Evolutionary conservation across 2,888 invertebrate species (phyloP), one percentile per base, ranked within the genome.

Genomic region (Cloeon dipterum): DNA sequence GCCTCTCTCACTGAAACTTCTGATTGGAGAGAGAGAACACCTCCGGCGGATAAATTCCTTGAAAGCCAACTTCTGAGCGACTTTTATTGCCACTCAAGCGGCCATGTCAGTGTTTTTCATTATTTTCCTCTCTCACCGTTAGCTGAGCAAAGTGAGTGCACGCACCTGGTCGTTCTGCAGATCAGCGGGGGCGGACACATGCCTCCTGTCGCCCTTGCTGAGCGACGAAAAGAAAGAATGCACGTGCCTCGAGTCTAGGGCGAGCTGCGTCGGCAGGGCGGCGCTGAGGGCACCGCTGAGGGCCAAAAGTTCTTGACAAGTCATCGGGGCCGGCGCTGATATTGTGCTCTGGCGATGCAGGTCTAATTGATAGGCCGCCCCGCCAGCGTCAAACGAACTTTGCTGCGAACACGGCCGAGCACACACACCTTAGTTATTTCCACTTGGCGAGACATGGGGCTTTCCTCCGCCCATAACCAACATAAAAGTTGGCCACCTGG

Each of bases 271-370:
- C 3, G 88, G 86, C 42, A 88, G 58, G 1, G 88, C 85, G 1
- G 89, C 89, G 42, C 86, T 85, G 38, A 91, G 68, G 1, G 88
- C 88, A 8, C 91, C 89, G 35, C 82, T 81, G 37, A 91, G 64
- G n/a, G 89, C 89, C 40, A 91, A 62, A 20, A 91, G 63, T 57
- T 88, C 86, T 56, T 86, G 86, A 54, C 88, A 89, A 1, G 81
- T 81, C 68, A 82, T 73, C 7, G 68, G 64, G 5, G 44, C 46
- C n/a, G 44, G 41, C 14, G 39, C 21, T 19, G 42, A 39, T 5
- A 29, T 29, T n/a, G 29, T 29, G 29, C 29, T 29, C 29, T 29
- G 29, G 7, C 29, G 29, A 16, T 29, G 29, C 5, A 16, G 10
- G 29, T 29, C 29, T 7, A 14, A 14, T 14, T 14, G 7, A 16